phyloP scores from a whole-genome alignment of 2,888 invertebrate species.

The Coelopa pilipes region DNA sequence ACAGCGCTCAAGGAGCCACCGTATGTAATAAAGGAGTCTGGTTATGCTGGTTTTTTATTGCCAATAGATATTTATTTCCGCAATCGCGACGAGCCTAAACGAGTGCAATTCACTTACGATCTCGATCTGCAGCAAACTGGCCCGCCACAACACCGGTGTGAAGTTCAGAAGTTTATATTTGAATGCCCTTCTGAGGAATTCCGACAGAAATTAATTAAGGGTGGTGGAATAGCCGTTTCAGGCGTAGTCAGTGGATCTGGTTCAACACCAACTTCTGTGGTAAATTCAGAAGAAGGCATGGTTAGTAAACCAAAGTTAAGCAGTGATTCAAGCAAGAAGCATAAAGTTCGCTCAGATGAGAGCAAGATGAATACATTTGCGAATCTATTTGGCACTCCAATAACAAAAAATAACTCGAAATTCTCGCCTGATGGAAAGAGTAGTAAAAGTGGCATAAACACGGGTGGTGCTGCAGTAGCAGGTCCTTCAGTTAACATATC shows the following conservation, averaged over 20 bases:
- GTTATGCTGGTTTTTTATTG: slow-evolving; percentile 93
- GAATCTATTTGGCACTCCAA: slow-evolving; percentile 84
- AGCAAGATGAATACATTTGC: slow-evolving; percentile 76
- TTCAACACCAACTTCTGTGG: slow-evolving; percentile 33
- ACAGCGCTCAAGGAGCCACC: slow-evolving; percentile 91
- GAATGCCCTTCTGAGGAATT: slow-evolving; percentile 90
- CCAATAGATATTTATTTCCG: slow-evolving; percentile 90
- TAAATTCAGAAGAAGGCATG: slow-evolving; percentile 61
- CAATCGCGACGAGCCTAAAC: slow-evolving; percentile 91
- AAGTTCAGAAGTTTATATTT: slow-evolving; percentile 87
- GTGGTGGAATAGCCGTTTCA: slow-evolving; percentile 76
- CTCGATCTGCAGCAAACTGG: slow-evolving; percentile 82
- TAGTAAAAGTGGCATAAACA: neutral
- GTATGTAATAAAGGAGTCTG: slow-evolving; percentile 89
- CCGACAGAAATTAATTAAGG: slow-evolving; percentile 84
- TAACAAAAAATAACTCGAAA: slow-evolving; percentile 77
- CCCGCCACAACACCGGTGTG: slow-evolving; percentile 75
- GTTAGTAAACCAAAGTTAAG: slow-evolving; percentile 78
- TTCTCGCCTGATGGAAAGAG: slow-evolving; percentile 55
- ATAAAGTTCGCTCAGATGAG: slow-evolving; percentile 71
- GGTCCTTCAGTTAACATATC: slow-evolving; percentile 47
- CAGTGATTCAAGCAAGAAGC: slow-evolving; percentile 68
- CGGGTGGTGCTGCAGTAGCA: slow-evolving; percentile 25
- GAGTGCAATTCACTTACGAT: slow-evolving; percentile 85
- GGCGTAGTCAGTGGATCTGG: slow-evolving; percentile 45